phyloP scores from a whole-genome alignment of 2,888 invertebrate species.

The Nomada hirtipes region DNA sequence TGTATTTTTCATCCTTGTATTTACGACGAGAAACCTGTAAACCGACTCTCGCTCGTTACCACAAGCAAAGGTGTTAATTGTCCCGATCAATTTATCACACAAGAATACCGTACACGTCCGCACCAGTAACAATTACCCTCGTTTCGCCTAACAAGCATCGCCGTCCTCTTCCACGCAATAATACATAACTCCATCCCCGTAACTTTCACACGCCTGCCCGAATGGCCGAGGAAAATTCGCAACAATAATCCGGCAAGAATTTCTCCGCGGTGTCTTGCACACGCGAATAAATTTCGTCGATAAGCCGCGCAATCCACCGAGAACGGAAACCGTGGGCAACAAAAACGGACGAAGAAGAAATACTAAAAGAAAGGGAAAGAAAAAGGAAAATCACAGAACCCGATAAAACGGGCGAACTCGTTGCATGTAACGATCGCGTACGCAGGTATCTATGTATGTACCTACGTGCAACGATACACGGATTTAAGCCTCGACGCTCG shows the following conservation, averaged over 20 bases:
- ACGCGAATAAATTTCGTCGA: slow-evolving; percentile 11
- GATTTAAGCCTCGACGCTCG: slow-evolving; percentile 39
- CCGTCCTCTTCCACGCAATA: no score
- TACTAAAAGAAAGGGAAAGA: no score
- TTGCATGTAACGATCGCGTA: slow-evolving; percentile 43
- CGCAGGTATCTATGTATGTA: neutral
- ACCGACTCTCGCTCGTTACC: no score
- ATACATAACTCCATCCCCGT: neutral
- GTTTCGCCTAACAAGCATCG: neutral
- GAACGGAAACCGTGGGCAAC: no score
- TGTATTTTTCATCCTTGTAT: no score
- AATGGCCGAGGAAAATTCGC: neutral
- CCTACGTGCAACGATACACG: slow-evolving; percentile 50
- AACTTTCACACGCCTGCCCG: neutral
- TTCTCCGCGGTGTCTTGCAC: neutral
- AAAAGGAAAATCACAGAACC: slow-evolving; percentile 13
- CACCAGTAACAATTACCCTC: neutral
- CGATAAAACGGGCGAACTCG: slow-evolving; percentile 43
- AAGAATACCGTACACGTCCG: neutral
- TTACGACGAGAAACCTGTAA: no score
- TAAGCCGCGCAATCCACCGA: slow-evolving; percentile 31
- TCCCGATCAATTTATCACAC: no score
- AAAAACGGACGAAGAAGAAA: no score
- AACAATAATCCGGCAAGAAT: neutral
- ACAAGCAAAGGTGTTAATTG: no score